Evolutionary conservation across 2,888 invertebrate species (phyloP).

Genomic region (Chymomyza amoena): DNA sequence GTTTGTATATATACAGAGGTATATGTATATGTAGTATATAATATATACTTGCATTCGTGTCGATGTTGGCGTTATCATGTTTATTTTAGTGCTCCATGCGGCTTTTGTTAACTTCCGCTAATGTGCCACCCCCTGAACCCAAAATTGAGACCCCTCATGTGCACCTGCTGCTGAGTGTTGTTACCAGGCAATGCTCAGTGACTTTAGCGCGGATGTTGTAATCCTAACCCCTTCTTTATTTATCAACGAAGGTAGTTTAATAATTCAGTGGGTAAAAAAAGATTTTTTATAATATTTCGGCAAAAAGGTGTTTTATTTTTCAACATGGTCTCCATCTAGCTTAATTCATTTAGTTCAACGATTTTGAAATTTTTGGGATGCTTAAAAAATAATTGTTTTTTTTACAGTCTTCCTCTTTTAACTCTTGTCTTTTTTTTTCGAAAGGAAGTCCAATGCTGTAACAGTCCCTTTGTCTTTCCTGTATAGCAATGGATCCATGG

Average conservation of each 20-base stretch:
- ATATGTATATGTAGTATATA: neutral
- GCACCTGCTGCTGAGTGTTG: neutral
- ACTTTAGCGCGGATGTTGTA: constrained; percentile 15
- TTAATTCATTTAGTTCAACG: no score
- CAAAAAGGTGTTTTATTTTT: no score
- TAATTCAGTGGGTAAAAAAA: no score
- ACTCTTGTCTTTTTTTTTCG: no score
- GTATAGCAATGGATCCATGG: no score
- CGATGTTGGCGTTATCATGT: constrained; percentile 22
- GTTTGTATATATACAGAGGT: neutral
- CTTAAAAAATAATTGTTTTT: no score
- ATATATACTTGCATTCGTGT: constrained; percentile 43
- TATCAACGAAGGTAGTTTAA: neutral
- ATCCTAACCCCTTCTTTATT: neutral
- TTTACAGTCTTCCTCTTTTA: no score
- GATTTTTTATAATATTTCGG: no score
- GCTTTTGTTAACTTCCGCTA: constrained; percentile 52
- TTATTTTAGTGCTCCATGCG: constrained; percentile 19
- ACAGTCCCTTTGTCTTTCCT: no score
- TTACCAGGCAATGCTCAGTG: constrained; percentile 22
- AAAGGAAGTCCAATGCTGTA: no score
- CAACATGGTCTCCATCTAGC: no score
- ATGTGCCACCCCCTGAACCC: constrained; percentile 20
- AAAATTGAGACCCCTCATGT: neutral
- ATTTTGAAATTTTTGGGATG: no score